A percentile compares a stretch with the other conserved stretches of the same genome.
These are phyloP conservation scores for Amorpha juglandis DNA, from an alignment of 2,888 invertebrate genomes.

Conservation along the genomic window DNA sequence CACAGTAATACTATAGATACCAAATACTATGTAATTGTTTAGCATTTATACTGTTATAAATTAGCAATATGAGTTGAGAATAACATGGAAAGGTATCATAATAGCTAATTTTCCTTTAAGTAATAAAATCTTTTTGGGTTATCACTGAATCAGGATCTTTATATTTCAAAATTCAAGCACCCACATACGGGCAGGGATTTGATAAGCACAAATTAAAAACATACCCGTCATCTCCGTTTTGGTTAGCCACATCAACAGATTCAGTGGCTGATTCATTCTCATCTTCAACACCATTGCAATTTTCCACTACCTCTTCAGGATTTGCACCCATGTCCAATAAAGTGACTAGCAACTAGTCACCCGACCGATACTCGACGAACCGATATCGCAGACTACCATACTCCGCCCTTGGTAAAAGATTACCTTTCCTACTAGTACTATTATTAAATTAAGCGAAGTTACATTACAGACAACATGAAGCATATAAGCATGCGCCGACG, in stretches of 20 bases:
- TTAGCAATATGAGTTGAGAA: too few species aligned
- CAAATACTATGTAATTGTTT: too few species aligned
- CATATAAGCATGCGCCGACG: slow-evolving; percentile 76
- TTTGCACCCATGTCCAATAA: slow-evolving; percentile 69
- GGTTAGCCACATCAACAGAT: slow-evolving; percentile 49
- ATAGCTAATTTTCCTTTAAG: too few species aligned
- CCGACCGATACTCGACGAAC: slow-evolving; percentile 62
- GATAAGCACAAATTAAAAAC: slow-evolving; percentile 33
- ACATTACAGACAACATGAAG: slow-evolving; percentile 70
- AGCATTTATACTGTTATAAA: too few species aligned
- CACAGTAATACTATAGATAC: too few species aligned
- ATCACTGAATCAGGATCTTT: too few species aligned
- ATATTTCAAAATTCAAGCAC: background rate
- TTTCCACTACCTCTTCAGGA: slow-evolving; percentile 70
- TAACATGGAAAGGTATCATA: too few species aligned
- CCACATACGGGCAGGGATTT: background rate
- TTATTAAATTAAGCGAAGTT: slow-evolving; percentile 83
- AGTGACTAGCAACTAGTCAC: slow-evolving; percentile 50
- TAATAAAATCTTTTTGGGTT: too few species aligned
- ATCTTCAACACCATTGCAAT: slow-evolving; percentile 72
- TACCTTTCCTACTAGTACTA: slow-evolving; percentile 76
- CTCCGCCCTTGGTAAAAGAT: slow-evolving; percentile 80
- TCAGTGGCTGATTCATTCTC: slow-evolving; percentile 49
- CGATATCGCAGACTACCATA: slow-evolving; percentile 70
- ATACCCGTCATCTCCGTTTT: slow-evolving; percentile 72